These are phyloP conservation scores for Prosopocoilus inquinatus DNA, from an alignment of 2,888 invertebrate species.

Conservation along the genomic window DNA sequence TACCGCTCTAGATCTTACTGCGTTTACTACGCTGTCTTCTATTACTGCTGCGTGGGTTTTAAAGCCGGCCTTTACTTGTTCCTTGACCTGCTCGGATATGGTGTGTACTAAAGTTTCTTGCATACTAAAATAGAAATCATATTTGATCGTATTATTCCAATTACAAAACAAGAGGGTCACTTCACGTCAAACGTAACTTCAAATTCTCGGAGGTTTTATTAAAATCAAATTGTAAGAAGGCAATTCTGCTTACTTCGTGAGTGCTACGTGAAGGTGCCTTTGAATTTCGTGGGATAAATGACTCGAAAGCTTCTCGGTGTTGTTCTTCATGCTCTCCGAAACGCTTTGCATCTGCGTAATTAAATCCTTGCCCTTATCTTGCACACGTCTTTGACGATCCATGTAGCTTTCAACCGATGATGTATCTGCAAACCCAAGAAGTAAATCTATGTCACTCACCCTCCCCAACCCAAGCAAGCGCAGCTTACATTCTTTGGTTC, in stretches of 20 bases:
- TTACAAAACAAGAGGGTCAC: neutral
- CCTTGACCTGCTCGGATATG: constrained; percentile 48
- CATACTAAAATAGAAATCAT: constrained; percentile 37
- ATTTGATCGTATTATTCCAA: too few species aligned
- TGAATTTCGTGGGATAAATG: constrained; percentile 44
- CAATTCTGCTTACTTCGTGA: constrained; percentile 44
- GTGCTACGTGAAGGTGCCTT: constrained; percentile 42
- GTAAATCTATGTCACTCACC: neutral
- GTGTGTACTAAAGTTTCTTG: constrained; percentile 46
- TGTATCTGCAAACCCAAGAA: constrained; percentile 38
- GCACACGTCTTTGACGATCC: constrained; percentile 47
- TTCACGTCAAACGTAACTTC: too few species aligned
- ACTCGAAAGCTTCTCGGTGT: constrained; percentile 42
- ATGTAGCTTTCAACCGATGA: constrained; percentile 49
- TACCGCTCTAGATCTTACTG: constrained; percentile 68
- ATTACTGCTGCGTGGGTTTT: constrained; percentile 61
- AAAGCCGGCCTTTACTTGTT: constrained; percentile 52
- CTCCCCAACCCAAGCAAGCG: too few species aligned
- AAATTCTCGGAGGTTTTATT: too few species aligned
- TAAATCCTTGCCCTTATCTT: constrained; percentile 49
- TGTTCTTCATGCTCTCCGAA: constrained; percentile 45
- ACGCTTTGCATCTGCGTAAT: constrained; percentile 48
- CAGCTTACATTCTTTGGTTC: constrained; percentile 85
- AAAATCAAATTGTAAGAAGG: too few species aligned
- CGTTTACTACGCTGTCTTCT: constrained; percentile 59